These are phyloP conservation scores for Perognathus longimembris DNA, from an alignment of 2,113 vertebrate genomes.

Conservation along the genomic window DNA sequence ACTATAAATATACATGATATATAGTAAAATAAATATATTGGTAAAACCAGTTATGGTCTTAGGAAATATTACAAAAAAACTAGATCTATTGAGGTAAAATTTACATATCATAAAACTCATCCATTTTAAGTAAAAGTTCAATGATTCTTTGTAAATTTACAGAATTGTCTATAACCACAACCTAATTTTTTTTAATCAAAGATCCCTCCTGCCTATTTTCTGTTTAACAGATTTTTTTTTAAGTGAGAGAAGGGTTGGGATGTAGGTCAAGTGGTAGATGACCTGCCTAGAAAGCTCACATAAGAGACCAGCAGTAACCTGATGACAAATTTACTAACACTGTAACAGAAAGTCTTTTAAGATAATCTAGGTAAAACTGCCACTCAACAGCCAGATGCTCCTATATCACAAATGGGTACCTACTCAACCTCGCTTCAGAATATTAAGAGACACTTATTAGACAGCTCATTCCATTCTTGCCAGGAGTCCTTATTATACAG, in stretches of 20 bases:
- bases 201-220: neutral
- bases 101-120: neutral
- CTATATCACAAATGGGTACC: neutral
- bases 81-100: neutral
- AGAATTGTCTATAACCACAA: neutral
- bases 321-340: neutral
- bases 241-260: too few species aligned
- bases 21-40: too few species aligned
- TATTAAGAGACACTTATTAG: too few species aligned
- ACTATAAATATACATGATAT: conserved; percentile 21
- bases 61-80: neutral
- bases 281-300: neutral
- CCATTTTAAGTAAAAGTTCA: neutral
- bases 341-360: neutral
- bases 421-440: neutral
- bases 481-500: neutral
- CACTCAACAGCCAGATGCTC: neutral
- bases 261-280: too few species aligned
- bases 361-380: neutral
- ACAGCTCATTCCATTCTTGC: neutral
- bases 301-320: neutral
- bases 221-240: conserved; percentile 9
- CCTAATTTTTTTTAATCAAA: conserved; percentile 1
- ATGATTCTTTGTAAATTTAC: conserved; percentile 19
- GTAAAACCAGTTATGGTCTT: neutral